Evolutionary conservation across 1,140 invertebrate genomes (phyloP).

Genomic region (Drosophila yakuba): DNA sequence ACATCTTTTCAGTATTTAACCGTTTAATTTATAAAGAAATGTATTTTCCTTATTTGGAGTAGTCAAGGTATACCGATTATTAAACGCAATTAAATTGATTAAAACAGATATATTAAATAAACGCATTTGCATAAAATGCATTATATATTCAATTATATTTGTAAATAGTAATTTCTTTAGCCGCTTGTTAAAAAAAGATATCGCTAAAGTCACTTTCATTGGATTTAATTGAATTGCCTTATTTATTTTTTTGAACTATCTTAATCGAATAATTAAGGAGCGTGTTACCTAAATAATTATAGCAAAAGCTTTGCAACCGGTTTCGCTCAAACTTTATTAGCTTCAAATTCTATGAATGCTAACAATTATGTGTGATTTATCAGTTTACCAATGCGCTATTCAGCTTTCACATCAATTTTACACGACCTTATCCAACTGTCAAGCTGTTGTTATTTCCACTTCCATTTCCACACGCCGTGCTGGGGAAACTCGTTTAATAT

Average conservation of each 20-base stretch:
- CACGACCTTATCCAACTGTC: conserved; percentile 21
- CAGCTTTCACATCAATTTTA: conserved; percentile 29
- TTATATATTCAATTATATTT: too few relatives aligned
- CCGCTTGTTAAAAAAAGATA: neutral
- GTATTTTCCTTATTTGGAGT: too few relatives aligned
- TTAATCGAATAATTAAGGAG: neutral
- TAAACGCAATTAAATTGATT: too few relatives aligned
- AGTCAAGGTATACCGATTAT: too few relatives aligned
- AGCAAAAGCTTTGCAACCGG: neutral
- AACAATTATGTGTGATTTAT: conserved; percentile 4
- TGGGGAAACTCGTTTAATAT: conserved; percentile 34
- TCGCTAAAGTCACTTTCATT: neutral
- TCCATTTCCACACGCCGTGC: conserved; percentile 14
- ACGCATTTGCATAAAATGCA: too few relatives aligned
- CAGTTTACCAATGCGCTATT: conserved; percentile 2
- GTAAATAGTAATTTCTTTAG: neutral
- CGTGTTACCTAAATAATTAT: neutral
- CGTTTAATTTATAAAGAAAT: too few relatives aligned
- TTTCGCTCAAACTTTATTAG: conserved; percentile 1
- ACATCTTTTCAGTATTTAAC: too few relatives aligned
- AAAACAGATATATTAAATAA: too few relatives aligned
- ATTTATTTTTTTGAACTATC: neutral
- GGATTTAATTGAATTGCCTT: neutral
- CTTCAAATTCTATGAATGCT: neutral
- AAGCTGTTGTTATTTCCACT: conserved; percentile 9